A percentile compares a stretch with the other conserved stretches of the same genome.
phyloP scores from a whole-genome alignment of 2,113 vertebrate genomes.

The Circaetus cinerascens region DNA sequence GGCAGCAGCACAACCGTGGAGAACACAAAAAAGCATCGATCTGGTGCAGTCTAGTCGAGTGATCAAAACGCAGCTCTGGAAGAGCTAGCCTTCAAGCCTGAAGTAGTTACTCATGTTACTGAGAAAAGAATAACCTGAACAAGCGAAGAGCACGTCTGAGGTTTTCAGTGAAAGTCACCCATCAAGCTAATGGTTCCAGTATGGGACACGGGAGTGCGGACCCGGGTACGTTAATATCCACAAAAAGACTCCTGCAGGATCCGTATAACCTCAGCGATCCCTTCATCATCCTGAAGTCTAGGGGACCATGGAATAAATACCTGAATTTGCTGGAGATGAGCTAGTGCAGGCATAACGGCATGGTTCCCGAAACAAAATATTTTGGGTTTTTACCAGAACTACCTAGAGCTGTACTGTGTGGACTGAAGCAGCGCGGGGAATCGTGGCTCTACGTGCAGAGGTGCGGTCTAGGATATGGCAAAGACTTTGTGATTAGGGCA shows the following conservation, averaged over 20 bases:
- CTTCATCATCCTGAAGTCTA: background rate
- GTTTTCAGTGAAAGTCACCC: background rate
- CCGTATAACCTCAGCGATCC: background rate
- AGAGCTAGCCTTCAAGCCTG: background rate
- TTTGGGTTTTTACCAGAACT: background rate
- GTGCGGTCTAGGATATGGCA: rapidly evolving
- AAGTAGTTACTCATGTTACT: background rate
- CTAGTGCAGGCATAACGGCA: background rate
- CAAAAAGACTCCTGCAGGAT: rapidly evolving
- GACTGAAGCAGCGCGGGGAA: background rate
- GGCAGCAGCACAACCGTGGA: background rate
- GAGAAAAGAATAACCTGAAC: background rate
- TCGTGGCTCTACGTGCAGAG: background rate
- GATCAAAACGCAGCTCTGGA: background rate
- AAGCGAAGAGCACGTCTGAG: background rate
- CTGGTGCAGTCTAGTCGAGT: background rate
- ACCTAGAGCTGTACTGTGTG: background rate
- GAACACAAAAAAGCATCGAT: background rate
- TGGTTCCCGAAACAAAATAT: rapidly evolving
- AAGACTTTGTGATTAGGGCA: background rate
- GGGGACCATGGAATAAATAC: background rate
- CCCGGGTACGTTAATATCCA: rapidly evolving
- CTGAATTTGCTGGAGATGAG: background rate
- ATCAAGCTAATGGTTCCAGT: background rate
- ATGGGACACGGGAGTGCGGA: background rate